These are phyloP conservation scores for Solea senegalensis DNA, from an alignment of 2,113 vertebrate species.

Conservation along the genomic window DNA sequence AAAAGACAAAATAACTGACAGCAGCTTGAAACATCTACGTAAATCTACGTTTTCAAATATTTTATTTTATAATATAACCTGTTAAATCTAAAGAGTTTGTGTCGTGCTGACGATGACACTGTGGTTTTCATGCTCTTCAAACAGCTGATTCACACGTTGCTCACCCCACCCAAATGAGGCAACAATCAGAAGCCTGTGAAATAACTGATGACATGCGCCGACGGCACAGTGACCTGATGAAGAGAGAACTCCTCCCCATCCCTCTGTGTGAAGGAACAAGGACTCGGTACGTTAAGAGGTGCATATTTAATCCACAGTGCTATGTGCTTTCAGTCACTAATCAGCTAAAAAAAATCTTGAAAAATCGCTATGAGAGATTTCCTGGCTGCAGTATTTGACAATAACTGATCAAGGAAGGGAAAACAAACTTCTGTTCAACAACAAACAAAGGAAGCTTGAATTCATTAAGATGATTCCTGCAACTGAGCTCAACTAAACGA, in stretches of 20 bases:
- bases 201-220: constrained; percentile 32
- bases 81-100: background rate
- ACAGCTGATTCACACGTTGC: constrained; percentile 57
- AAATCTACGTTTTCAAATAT: too few species aligned
- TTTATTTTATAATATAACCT: too few species aligned
- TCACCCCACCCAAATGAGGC: constrained; percentile 45
- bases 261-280: background rate
- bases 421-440: background rate
- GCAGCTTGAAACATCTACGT: too few species aligned
- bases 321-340: constrained; percentile 39
- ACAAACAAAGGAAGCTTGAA: background rate
- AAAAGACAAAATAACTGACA: too few species aligned
- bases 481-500: background rate
- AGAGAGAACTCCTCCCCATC: background rate
- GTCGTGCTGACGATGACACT: background rate
- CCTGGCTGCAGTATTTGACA: constrained; percentile 48
- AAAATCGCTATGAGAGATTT: background rate
- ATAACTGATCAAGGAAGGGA: constrained; percentile 38
- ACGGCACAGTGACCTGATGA: constrained; percentile 10
- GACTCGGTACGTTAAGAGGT: background rate
- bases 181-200: constrained; percentile 40
- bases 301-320: constrained; percentile 1
- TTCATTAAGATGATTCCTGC: background rate
- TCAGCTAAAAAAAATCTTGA: constrained; percentile 9
- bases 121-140: background rate